These are phyloP conservation scores for Branchinecta sandiegonensis DNA, from an alignment of 2,888 invertebrate species.

Conservation along the genomic window DNA sequence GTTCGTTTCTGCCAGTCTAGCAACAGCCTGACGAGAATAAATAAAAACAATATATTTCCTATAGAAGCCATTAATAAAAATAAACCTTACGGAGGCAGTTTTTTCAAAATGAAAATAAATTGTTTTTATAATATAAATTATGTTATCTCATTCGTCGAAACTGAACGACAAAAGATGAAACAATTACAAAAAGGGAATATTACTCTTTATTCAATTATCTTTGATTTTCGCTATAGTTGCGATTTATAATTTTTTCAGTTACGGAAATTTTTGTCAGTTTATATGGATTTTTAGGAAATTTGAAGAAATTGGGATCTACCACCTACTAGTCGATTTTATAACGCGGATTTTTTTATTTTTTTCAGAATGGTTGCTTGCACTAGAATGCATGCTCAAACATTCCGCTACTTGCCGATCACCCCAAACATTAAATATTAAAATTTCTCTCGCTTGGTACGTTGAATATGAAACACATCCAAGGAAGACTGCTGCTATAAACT, in stretches of 20 bases:
- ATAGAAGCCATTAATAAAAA: no score
- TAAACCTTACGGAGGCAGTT: no score
- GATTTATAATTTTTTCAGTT: neutral
- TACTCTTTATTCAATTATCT: neutral
- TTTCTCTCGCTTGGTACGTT: neutral
- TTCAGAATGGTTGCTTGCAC: neutral
- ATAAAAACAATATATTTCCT: no score
- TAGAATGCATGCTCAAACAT: neutral
- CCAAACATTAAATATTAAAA: neutral
- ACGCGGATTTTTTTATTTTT: neutral
- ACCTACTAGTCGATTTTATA: neutral
- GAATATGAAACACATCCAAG: no score
- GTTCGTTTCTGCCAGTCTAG: no score
- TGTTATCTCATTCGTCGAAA: neutral
- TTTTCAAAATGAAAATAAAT: no score
- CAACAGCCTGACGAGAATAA: no score
- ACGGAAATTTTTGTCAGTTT: neutral
- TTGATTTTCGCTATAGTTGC: neutral
- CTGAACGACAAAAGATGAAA: conserved; percentile 7
- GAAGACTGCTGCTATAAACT: no score
- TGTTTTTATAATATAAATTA: no score
- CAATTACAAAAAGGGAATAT: neutral
- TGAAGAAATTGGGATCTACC: neutral
- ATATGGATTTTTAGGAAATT: neutral
- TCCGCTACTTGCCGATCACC: neutral